Evolutionary conservation across 1,140 invertebrate species (phyloP), one percentile per base, ranked within the genome.

Genomic region (Coptotermes formosanus): DNA sequence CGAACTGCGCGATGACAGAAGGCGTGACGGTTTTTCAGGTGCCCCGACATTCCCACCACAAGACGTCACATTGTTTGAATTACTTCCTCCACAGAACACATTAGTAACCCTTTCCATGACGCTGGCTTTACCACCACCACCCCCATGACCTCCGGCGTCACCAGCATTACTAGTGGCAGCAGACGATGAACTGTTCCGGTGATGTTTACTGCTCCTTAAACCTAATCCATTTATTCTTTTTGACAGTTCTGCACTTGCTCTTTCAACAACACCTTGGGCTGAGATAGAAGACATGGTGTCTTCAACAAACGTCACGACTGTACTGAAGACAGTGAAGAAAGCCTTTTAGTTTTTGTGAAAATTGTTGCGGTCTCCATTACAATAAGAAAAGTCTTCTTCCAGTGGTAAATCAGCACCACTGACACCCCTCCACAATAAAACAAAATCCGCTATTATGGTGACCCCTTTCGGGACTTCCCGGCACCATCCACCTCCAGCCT

Each of bases 51-150:
- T 91, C 85, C 91, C 89, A 64, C 93, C 92, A 3, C 85, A 23
- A 19, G 69, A 59, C n/a, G 88, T 86, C 81, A 87, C 88, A 84
- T 85, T 88, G 59, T 59, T 85, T 21, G 59, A 48, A n/a, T 59
- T 59, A 25, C 48, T 43, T 75, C 88, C 88, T 23, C 96, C 96
- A 90, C 96, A 97, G 69, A 97, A 94, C 19, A 96, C 96, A 89
- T 95, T 96, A 44, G 96, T 96, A 48, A 97, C 95, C 85, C 96
- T 93, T 91, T 97, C 96, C 93, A 97, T 96, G 86, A 97, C 96
- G 88, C 94, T 95, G 8, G 94, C 92, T 89, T 94, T 93, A 86
- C 89, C 90, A 91, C 87, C 89, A 48, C 75, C 85, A 30, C 64
- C 64, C 14, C 64, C 64, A 75, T 75, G 64, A 25, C 45, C 16